Base-by-base conservation (phyloP, 2,113 vertebrate genomes). In the Eurypyga helias region DNA sequence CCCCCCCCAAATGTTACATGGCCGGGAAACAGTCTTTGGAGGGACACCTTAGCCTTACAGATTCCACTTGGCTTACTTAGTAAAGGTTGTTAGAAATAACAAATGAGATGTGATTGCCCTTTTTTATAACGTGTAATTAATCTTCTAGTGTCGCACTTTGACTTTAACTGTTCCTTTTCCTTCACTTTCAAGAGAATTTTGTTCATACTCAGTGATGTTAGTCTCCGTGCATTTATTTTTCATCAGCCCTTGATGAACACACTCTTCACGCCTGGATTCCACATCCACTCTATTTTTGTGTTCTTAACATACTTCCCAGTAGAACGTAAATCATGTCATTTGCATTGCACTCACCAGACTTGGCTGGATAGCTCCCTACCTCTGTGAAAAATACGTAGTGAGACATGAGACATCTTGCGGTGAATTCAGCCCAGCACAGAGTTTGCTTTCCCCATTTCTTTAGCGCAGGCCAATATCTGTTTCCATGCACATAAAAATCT, bases 381-480 rank as follows among this genome's bases (percentile, higher is more conserved):
- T n/a, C 21, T 17, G 17, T 12, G 61, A 82, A 43, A 76, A 83
- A 87, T 36, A 34, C 2, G 9, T 11, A 95, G 86, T 46, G 94
- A 95, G 86, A 72, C 57, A 94, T 92, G 95, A 97, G 96, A 97
- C 97, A 95, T 91, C 97, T 97, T 92, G 97, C 97, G 96, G 97
- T 70, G 90, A 92, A 57, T 82, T 87, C 89, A 79, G 81, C 90
- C 89, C 52, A 66, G 52, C 61, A 60, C 86, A 86, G 21, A 57
- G 33, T 78, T 66, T 51, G 45, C 69, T 45, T 79, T 49, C 48
- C 38, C 36, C n/a, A 7, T 72, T 61, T 28, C 75, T 61, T 83
- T 41, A 78, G 43, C 10, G 3, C 25, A 57, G 23, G 38, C 48
- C 41, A 71, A 31, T 36, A 38, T 8, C 36, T 31, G 17, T 61